Evolutionary conservation across 1,140 invertebrate species (phyloP).

Genomic region (Ptiloglossa arizonensis): DNA sequence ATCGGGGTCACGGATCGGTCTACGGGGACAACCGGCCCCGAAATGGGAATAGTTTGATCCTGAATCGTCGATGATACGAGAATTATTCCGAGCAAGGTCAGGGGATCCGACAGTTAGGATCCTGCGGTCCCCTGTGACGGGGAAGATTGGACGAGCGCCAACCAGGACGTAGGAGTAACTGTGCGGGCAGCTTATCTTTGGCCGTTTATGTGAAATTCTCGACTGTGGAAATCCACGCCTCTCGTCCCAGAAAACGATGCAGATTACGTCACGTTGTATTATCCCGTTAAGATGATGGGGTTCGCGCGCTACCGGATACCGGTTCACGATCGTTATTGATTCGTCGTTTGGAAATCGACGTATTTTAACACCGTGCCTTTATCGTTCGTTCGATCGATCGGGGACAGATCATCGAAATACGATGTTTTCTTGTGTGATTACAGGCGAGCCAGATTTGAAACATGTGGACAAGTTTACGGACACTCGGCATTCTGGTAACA

Average conservation of each 20-base stretch:
- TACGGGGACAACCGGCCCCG: not conserved
- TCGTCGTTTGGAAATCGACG: not conserved
- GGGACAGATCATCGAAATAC: not conserved
- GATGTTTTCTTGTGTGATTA: slow-evolving; percentile 10
- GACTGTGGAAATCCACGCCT: slow-evolving; percentile 42
- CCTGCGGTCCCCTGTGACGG: slow-evolving; percentile 11
- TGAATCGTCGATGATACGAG: slow-evolving; percentile 7
- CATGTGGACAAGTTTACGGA: slow-evolving; percentile 57
- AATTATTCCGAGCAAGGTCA: slow-evolving; percentile 40
- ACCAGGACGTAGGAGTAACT: slow-evolving; percentile 46
- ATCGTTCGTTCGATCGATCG: too few species aligned
- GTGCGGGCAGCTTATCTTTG: slow-evolving; percentile 23
- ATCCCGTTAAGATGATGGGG: slow-evolving; percentile 31
- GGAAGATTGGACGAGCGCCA: slow-evolving; percentile 48
- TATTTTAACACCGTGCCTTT: not conserved
- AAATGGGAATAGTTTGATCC: slow-evolving; percentile 33
- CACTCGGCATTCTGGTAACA: slow-evolving; percentile 40
- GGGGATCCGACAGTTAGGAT: slow-evolving; percentile 41
- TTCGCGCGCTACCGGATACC: not conserved
- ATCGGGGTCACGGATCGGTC: slow-evolving; percentile 19
- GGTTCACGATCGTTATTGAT: not conserved
- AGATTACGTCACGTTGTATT: slow-evolving; percentile 30
- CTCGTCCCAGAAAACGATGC: slow-evolving; percentile 30
- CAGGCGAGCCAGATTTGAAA: slow-evolving; percentile 47
- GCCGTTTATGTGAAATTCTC: slow-evolving; percentile 40